Conservation (phyloP, 2,113 vertebrate genomes). For the Daphoenositta chrysoptera region DNA sequence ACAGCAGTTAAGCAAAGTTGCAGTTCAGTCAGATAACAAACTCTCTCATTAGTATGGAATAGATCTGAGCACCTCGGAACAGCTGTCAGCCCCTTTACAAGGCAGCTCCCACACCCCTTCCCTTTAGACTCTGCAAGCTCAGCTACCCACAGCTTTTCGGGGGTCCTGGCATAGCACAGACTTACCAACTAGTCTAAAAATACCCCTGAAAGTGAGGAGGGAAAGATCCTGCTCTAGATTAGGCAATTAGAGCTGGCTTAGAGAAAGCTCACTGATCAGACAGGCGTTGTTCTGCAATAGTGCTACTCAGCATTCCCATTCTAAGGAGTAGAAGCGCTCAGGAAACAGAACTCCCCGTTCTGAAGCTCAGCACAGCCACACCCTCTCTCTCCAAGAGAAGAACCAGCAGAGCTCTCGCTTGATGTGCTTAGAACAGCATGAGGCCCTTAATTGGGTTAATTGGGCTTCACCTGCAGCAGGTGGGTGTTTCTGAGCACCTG, state of each 20-base stretch:
- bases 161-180: not conserved
- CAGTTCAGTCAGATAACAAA: not conserved
- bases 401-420: not conserved
- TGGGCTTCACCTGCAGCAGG: not conserved
- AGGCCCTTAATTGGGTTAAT: not conserved
- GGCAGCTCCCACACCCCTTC: not conserved
- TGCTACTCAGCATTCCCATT: not conserved
- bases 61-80: not conserved
- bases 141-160: not conserved
- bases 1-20: not conserved
- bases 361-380: not conserved
- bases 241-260: not conserved
- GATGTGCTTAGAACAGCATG: not conserved
- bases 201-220: not conserved
- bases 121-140: not conserved
- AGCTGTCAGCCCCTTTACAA: not conserved
- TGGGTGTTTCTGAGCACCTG: not conserved
- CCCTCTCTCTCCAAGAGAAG: not conserved
- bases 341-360: not conserved
- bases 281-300: not conserved
- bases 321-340: too few relatives aligned
- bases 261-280: not conserved
- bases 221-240: not conserved
- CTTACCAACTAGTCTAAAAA: not conserved
- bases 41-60: conserved; percentile 28